Percentiles rank a stretch among this genome's conserved stretches.
phyloP scores from a whole-genome alignment of 2,888 invertebrate species.

The Drosophila meridiana region DNA sequence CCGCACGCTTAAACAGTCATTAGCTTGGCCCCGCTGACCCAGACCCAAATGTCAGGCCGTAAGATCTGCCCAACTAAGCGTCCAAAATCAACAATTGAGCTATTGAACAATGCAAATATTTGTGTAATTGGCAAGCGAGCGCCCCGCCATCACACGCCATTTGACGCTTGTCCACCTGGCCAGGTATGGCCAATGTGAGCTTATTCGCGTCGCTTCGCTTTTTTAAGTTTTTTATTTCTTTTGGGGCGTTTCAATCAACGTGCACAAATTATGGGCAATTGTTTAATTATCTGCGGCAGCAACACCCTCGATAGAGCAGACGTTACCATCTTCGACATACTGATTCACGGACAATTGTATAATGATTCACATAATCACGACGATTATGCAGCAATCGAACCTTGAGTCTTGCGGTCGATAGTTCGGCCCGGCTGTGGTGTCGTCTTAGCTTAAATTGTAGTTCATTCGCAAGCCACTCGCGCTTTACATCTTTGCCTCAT shows the following conservation, averaged over 20 bases:
- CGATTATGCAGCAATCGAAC: constrained; percentile 68
- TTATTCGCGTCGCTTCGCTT: constrained; percentile 11
- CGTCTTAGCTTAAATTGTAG: constrained; percentile 46
- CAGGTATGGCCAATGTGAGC: constrained; percentile 42
- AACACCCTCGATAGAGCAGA: constrained; percentile 53
- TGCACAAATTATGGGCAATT: constrained; percentile 74
- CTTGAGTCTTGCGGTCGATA: constrained; percentile 65
- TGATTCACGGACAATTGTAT: constrained; percentile 52
- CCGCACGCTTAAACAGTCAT: constrained; percentile 52
- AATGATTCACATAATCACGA: constrained; percentile 73
- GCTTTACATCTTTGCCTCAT: constrained; percentile 20
- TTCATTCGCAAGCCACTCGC: constrained; percentile 34
- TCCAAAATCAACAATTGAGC: constrained; percentile 28
- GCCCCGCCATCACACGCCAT: constrained; percentile 11
- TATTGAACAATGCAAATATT: constrained; percentile 60
- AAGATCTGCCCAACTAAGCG: constrained; percentile 18
- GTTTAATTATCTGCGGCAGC: constrained; percentile 71
- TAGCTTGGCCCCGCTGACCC: constrained; percentile 54
- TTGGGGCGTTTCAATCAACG: constrained; percentile 64
- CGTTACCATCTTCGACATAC: constrained; percentile 15
- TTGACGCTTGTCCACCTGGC: constrained; percentile 39
- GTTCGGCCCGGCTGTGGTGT: constrained; percentile 28
- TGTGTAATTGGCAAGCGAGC: constrained; percentile 52
- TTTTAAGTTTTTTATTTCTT: constrained; percentile 12
- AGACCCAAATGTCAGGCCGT: constrained; percentile 65